Evolutionary conservation across 1,140 invertebrate species (phyloP).

Genomic region (Brachionus paranguensis): DNA sequence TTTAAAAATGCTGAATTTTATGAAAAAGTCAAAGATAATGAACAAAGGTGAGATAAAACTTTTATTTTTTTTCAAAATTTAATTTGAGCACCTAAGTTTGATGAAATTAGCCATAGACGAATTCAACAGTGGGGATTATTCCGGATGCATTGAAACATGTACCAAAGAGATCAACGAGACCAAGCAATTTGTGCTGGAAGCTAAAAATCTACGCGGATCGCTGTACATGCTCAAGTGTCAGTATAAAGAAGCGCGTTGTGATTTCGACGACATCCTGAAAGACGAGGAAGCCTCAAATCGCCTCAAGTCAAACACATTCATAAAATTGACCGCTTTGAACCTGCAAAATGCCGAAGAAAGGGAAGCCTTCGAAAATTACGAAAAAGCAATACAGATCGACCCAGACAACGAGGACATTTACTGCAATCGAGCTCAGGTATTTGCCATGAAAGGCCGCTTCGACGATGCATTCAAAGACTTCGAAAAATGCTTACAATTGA

Average conservation of each 20-base stretch:
- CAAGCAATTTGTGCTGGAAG: not conserved
- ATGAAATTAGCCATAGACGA: conserved; percentile 25
- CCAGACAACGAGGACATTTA: conserved; percentile 76
- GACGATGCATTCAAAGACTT: conserved; percentile 74
- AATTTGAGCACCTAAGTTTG: not conserved
- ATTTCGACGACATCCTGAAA: conserved; percentile 29
- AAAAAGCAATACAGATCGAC: conserved; percentile 67
- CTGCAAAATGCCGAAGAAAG: conserved; percentile 70
- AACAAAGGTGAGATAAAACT: not conserved
- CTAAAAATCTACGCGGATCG: conserved; percentile 33
- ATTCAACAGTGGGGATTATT: conserved; percentile 10
- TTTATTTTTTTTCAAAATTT: too few species aligned
- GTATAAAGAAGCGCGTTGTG: not conserved
- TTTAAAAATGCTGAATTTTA: conserved; percentile 36
- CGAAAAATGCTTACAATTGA: conserved; percentile 70
- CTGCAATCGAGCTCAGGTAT: conserved; percentile 68
- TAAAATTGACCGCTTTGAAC: conserved; percentile 75
- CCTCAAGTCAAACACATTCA: conserved; percentile 67
- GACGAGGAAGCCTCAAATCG: not conserved
- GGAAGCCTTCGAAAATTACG: conserved; percentile 67
- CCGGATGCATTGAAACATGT: not conserved
- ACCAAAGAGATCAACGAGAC: conserved; percentile 10
- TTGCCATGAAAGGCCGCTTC: conserved; percentile 68
- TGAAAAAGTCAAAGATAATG: conserved; percentile 18
- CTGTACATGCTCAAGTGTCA: conserved; percentile 25